phyloP scores from a whole-genome alignment of 1,140 invertebrate genomes.

The Drosophila ambigua region DNA sequence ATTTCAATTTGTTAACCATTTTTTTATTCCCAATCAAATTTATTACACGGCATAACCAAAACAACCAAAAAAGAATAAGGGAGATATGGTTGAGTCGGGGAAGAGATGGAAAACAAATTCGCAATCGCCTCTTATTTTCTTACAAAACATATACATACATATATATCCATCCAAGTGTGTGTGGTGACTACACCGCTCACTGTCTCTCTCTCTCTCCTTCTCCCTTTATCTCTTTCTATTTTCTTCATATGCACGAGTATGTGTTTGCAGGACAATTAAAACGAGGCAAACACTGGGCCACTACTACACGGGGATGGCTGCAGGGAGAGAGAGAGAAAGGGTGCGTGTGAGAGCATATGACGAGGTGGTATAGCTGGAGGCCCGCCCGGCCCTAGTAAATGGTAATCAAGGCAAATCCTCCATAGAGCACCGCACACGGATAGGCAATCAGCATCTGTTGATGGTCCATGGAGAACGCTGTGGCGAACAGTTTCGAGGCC shows the following conservation, averaged over 20 bases:
- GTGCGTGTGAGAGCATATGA: background rate
- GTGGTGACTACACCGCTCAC: constrained; percentile 26
- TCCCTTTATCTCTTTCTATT: constrained; percentile 14
- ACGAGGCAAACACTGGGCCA: constrained; percentile 46
- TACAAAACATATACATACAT: constrained; percentile 60
- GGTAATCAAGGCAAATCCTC: constrained; percentile 93
- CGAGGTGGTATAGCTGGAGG: constrained; percentile 30
- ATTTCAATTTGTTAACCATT: constrained; percentile 77
- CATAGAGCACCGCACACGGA: constrained; percentile 93
- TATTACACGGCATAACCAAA: constrained; percentile 61
- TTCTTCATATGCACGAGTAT: constrained; percentile 14
- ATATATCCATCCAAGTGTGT: constrained; percentile 27
- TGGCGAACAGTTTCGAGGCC: constrained; percentile 94
- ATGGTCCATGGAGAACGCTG: constrained; percentile 89
- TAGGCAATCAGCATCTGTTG: constrained; percentile 93
- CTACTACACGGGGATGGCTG: constrained; percentile 2
- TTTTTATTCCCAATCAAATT: constrained; percentile 76
- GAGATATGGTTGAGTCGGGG: background rate
- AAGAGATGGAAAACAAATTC: constrained; percentile 66
- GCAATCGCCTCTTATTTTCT: constrained; percentile 76
- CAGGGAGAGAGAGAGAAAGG: too few relatives aligned
- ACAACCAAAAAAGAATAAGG: constrained; percentile 17
- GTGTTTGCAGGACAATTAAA: constrained; percentile 70
- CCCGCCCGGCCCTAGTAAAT: constrained; percentile 85
- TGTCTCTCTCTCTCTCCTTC: constrained; percentile 12